These are phyloP conservation scores for Connochaetes taurinus DNA, from an alignment of 2,113 vertebrate species.

Conservation along the genomic window DNA sequence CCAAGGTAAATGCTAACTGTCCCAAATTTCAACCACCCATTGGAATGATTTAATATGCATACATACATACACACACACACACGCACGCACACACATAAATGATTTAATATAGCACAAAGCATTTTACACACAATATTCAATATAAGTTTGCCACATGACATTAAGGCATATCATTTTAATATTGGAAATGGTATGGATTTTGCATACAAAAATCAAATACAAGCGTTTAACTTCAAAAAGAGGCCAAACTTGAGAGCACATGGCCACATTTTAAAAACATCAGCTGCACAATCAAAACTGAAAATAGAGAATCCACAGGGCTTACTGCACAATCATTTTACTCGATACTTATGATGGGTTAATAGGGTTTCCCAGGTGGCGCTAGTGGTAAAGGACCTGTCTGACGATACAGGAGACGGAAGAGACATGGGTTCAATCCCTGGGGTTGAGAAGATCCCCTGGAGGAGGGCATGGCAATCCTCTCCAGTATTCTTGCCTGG, in stretches of 20 bases:
- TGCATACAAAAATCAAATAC: not conserved
- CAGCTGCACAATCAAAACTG: not conserved
- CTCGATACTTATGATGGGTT: not conserved
- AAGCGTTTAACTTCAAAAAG: not conserved
- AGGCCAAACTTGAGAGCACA: not conserved
- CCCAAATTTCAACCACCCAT: not conserved
- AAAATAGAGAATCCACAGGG: not conserved
- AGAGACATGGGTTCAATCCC: not conserved
- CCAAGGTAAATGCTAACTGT: not conserved
- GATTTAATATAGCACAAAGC: not conserved
- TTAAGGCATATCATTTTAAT: not conserved
- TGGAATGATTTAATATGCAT: not conserved
- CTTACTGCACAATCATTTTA: not conserved
- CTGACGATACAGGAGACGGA: not conserved
- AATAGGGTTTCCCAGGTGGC: not conserved
- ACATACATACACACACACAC: not conserved
- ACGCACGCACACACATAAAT: not conserved
- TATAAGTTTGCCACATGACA: not conserved
- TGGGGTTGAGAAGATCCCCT: not conserved
- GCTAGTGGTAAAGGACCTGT: not conserved
- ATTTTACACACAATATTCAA: not conserved
- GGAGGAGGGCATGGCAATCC: not conserved
- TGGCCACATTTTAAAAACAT: not conserved
- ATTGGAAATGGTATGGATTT: not conserved
- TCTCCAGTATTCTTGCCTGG: not conserved